Conservation (phyloP, 2,113 vertebrate species). For the human (Homo sapiens) region GRCh38 chr1:104801501-104802000, state of each 20-base stretch:
- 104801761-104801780: background rate
- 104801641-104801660: slow-evolving; percentile 78
- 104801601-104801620: slow-evolving; percentile 83
- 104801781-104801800: background rate
- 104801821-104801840: background rate
- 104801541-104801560: slow-evolving; percentile 71
- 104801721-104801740: slow-evolving; percentile 75
- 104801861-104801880: background rate
- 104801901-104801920: background rate
- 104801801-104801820: background rate
- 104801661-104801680: slow-evolving; percentile 81
- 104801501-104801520: slow-evolving; percentile 64
- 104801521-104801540: slow-evolving; percentile 47
- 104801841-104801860: background rate
- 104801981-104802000: background rate
- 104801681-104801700: slow-evolving; percentile 78
- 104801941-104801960: background rate
- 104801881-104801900: background rate
- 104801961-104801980: background rate
- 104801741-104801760: slow-evolving; percentile 40
- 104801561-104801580: slow-evolving; percentile 83
- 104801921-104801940: background rate
- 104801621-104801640: slow-evolving; percentile 86
- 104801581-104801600: slow-evolving; percentile 80
- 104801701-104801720: slow-evolving; percentile 77